Evolutionary conservation across 2,888 invertebrate species (phyloP).

Genomic region (Epirrita christyi): DNA sequence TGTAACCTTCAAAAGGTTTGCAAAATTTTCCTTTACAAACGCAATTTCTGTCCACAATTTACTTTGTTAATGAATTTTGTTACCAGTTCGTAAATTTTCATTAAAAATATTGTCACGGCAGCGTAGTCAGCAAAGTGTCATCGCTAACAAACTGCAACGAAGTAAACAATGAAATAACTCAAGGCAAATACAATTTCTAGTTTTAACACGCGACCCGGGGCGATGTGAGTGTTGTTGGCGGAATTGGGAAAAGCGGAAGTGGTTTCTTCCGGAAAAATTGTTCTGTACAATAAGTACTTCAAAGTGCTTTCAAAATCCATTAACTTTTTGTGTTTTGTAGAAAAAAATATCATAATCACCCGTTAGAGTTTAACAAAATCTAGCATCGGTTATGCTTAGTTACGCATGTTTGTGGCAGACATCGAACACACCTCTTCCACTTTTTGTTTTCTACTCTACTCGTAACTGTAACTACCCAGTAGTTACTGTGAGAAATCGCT

Average conservation of each 20-base stretch:
- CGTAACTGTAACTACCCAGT: not conserved
- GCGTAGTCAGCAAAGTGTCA: constrained; percentile 16
- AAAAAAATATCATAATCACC: not conserved
- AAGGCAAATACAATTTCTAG: constrained; percentile 28
- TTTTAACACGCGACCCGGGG: constrained; percentile 25
- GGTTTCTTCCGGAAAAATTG: not conserved
- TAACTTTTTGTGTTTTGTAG: not conserved
- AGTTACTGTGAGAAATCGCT: constrained; percentile 38
- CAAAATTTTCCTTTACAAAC: constrained; percentile 4
- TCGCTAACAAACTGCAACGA: constrained; percentile 23
- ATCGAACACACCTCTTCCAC: constrained; percentile 9
- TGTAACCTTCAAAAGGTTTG: constrained; percentile 37
- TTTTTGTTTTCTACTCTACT: constrained; percentile 13
- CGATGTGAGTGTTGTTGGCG: constrained; percentile 8
- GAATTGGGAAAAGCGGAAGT: not conserved
- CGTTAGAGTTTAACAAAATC: not conserved
- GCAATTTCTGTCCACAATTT: not conserved
- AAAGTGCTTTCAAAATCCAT: not conserved
- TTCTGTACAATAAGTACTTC: not conserved
- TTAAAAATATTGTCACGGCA: not conserved
- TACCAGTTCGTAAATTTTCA: not conserved
- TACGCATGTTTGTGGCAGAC: constrained; percentile 8
- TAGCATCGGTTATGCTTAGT: not conserved
- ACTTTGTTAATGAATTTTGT: not conserved
- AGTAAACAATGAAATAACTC: constrained; percentile 31